phyloP scores from a whole-genome alignment of 2,797 vertebrate genomes.

The Hybognathus amarus region DNA sequence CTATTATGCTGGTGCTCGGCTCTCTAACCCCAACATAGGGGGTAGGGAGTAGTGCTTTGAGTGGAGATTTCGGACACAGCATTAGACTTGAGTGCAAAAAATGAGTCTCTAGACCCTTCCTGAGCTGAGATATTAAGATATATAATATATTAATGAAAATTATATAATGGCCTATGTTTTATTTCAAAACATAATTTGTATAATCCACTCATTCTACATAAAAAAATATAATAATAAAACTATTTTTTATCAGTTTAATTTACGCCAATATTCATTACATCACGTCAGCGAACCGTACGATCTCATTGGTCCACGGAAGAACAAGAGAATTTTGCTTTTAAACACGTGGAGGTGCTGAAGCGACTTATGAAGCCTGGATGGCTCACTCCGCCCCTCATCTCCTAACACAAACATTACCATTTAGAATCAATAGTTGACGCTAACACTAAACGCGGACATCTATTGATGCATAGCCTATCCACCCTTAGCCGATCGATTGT shows the following conservation, averaged over 20 bases:
- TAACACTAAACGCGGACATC: not conserved
- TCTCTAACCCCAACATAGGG: too few species aligned
- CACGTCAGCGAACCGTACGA: not conserved
- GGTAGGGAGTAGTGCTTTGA: too few species aligned
- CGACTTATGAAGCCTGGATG: not conserved
- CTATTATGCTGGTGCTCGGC: too few species aligned
- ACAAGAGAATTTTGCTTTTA: not conserved
- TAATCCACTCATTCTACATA: not conserved
- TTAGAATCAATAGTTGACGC: not conserved
- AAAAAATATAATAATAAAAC: too few species aligned
- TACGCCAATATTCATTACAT: not conserved
- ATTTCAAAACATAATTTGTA: not conserved
- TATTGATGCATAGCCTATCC: not conserved
- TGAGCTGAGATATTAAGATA: too few species aligned
- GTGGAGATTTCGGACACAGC: too few species aligned
- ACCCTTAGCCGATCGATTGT: not conserved
- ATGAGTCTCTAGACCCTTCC: too few species aligned
- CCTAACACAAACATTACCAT: not conserved
- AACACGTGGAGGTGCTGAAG: slow-evolving; percentile 45
- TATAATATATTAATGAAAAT: too few species aligned
- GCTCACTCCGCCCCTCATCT: slow-evolving; percentile 17
- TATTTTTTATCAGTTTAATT: not conserved
- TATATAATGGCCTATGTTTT: not conserved
- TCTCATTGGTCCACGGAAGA: slow-evolving; percentile 40
- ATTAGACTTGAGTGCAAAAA: too few species aligned